Evolutionary conservation across 2,113 vertebrate genomes (phyloP).

Genomic region (Apeltes quadracus): DNA sequence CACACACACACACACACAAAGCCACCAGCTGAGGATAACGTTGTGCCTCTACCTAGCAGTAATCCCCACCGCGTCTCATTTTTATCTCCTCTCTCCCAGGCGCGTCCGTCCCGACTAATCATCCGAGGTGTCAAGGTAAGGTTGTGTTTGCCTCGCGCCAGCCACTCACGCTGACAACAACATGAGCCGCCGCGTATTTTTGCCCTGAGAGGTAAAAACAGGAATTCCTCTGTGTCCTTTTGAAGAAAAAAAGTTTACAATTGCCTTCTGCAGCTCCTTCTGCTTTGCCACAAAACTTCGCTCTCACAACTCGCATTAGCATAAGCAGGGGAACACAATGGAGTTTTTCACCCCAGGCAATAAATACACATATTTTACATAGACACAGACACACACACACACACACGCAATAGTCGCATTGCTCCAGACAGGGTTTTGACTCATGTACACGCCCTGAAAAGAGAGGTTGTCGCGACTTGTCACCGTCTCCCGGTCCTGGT

Average conservation of each 20-base stretch:
- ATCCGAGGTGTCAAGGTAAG: slow-evolving; percentile 65
- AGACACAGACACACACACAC: slow-evolving; percentile 6
- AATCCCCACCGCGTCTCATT: slow-evolving; percentile 26
- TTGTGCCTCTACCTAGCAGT: slow-evolving; percentile 31
- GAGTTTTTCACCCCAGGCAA: slow-evolving; percentile 41
- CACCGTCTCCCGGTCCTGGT: neutral
- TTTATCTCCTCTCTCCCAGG: slow-evolving; percentile 67
- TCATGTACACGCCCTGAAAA: slow-evolving; percentile 1
- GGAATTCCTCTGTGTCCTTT: slow-evolving; percentile 36
- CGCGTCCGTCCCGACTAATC: slow-evolving; percentile 62
- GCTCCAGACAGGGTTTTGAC: slow-evolving; percentile 33
- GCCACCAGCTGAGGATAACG: slow-evolving; percentile 34
- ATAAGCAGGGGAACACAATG: slow-evolving; percentile 47
- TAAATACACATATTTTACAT: slow-evolving; percentile 15
- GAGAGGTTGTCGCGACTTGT: slow-evolving; percentile 26
- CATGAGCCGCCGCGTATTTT: slow-evolving; percentile 24
- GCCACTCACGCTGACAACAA: slow-evolving; percentile 26
- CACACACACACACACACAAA: slow-evolving; percentile 23
- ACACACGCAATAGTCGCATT: neutral
- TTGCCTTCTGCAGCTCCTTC: slow-evolving; percentile 26
- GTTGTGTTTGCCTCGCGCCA: slow-evolving; percentile 24
- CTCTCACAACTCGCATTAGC: slow-evolving; percentile 51
- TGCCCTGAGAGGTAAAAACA: slow-evolving; percentile 16
- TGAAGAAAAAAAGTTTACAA: slow-evolving; percentile 46
- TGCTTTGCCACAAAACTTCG: slow-evolving; percentile 35